Evolutionary conservation across 2,113 vertebrate species (phyloP).

Genomic region (Trichomycterus rosablanca): DNA sequence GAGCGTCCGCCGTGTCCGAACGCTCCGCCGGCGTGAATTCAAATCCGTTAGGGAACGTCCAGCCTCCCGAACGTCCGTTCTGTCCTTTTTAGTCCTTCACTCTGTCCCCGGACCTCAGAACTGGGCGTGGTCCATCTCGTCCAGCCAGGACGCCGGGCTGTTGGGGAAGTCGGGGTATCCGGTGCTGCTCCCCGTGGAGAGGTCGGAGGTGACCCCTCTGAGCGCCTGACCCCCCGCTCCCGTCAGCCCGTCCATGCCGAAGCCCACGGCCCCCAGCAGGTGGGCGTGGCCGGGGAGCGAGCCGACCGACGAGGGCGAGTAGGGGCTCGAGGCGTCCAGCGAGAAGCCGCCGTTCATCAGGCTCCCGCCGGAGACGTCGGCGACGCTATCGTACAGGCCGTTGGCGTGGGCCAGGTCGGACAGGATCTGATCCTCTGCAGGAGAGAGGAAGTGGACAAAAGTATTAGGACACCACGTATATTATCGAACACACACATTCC

Average conservation of each 20-base stretch:
- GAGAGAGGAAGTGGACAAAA: conserved; percentile 31
- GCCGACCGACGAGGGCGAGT: conserved; percentile 91
- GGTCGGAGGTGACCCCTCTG: conserved; percentile 92
- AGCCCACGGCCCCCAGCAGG: conserved; percentile 87
- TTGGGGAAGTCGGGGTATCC: conserved; percentile 98
- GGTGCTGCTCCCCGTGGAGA: conserved; percentile 96
- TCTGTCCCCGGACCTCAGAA: conserved; percentile 72
- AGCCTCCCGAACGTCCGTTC: background rate
- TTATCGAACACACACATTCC: too few species aligned
- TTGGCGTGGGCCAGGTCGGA: conserved; percentile 88
- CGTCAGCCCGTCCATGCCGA: conserved; percentile 85
- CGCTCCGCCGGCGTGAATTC: too few species aligned
- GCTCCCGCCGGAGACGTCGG: conserved; percentile 76
- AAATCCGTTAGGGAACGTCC: background rate
- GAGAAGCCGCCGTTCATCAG: conserved; percentile 87
- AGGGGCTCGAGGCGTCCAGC: conserved; percentile 88
- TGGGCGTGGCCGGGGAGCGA: conserved; percentile 89
- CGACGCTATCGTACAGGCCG: conserved; percentile 81
- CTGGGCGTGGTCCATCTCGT: conserved; percentile 98
- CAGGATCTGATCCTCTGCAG: conserved; percentile 93
- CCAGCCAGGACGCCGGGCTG: conserved; percentile 97
- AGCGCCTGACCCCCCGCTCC: conserved; percentile 85
- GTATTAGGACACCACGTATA: too few species aligned
- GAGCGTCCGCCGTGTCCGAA: background rate
- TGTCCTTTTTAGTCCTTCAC: conserved; percentile 33